Evolutionary conservation across 2,888 invertebrate species (phyloP).

Genomic region (Seira musarum): DNA sequence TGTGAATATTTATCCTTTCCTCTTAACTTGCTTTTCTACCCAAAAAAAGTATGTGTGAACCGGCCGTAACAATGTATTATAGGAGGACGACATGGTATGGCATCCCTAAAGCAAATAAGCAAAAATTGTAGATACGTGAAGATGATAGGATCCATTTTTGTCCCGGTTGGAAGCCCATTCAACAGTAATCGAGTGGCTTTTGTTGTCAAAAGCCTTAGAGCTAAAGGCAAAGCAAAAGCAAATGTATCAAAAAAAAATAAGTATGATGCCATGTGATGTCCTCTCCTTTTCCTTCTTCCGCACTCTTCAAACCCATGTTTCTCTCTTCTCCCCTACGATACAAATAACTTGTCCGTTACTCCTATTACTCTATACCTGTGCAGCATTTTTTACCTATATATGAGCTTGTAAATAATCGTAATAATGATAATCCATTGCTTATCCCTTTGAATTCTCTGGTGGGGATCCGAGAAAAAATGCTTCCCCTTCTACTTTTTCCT

Average conservation of each 20-base stretch:
- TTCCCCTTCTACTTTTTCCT: conserved; percentile 31
- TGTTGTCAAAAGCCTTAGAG: conserved; percentile 32
- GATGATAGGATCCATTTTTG: conserved; percentile 57
- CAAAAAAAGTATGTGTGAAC: too few relatives aligned
- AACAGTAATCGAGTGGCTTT: conserved; percentile 60
- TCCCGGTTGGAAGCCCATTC: conserved; percentile 59
- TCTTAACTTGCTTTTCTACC: too few relatives aligned
- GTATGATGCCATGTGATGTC: background rate
- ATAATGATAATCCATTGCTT: conserved; percentile 11
- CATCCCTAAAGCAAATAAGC: conserved; percentile 37
- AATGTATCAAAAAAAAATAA: too few relatives aligned
- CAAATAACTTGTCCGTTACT: background rate
- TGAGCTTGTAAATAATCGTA: conserved; percentile 10
- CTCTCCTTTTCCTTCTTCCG: conserved; percentile 12
- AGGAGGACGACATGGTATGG: conserved; percentile 1
- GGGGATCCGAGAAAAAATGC: background rate
- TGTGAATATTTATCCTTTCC: too few relatives aligned
- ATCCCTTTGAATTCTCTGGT: background rate
- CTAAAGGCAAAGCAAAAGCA: background rate
- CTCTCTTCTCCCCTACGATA: background rate
- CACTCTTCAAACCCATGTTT: conserved; percentile 30
- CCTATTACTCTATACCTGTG: background rate
- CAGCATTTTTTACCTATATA: background rate
- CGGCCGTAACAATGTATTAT: conserved; percentile 18
- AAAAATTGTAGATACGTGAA: conserved; percentile 23